Evolutionary conservation across 2,797 vertebrate genomes (phyloP).

Genomic region (Anas acuta): DNA sequence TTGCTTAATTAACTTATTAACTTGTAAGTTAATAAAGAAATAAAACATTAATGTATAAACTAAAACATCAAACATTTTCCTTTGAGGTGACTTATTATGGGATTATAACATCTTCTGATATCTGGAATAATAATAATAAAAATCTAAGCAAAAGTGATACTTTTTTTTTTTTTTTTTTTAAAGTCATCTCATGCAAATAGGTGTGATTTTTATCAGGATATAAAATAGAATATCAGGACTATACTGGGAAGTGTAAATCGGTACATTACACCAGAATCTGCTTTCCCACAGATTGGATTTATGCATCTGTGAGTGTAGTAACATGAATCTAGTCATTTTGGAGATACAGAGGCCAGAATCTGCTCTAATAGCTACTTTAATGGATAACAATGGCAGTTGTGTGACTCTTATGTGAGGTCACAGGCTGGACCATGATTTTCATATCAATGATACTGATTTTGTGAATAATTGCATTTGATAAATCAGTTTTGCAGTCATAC

Average conservation of each 20-base stretch:
- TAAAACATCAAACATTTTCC: neutral
- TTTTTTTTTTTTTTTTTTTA: neutral
- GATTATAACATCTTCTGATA: neutral
- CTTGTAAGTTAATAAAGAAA: neutral
- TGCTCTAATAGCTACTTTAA: neutral
- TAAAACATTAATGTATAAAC: neutral
- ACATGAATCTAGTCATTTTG: neutral
- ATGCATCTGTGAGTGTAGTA: fast-evolving
- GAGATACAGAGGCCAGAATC: neutral
- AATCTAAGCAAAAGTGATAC: too few relatives aligned
- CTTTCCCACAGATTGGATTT: neutral
- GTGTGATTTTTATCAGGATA: neutral
- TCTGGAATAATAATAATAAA: too few relatives aligned
- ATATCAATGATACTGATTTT: neutral
- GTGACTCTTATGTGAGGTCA: neutral
- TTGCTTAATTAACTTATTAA: neutral
- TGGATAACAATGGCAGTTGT: neutral
- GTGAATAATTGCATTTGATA: neutral
- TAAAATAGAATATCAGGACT: neutral
- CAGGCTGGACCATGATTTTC: neutral
- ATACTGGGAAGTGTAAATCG: neutral
- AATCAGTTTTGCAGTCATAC: neutral
- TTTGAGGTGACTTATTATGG: neutral
- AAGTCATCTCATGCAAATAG: neutral
- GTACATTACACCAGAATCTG: neutral